phyloP scores from a whole-genome alignment of 1,140 invertebrate genomes.

The Whitmania pigra region DNA sequence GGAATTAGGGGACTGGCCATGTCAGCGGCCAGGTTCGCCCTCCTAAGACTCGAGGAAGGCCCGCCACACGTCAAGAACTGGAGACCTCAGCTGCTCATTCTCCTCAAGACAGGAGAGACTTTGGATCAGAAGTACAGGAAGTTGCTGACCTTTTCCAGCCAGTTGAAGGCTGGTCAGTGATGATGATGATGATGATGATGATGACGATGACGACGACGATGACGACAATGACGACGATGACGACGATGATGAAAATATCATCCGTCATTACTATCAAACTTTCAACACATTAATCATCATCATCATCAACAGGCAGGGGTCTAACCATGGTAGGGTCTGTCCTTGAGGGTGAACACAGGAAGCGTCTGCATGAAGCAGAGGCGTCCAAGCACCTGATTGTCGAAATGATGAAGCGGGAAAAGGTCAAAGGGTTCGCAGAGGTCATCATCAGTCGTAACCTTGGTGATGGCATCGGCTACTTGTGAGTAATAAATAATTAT shows the following conservation, averaged over 20 bases:
- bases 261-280: not conserved
- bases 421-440: conserved; percentile 92
- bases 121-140: conserved; percentile 51
- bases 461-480: conserved; percentile 64
- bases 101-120: conserved; percentile 46
- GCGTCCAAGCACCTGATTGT: conserved; percentile 54
- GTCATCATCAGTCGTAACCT: conserved; percentile 71
- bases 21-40: conserved; percentile 83
- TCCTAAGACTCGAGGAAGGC: conserved; percentile 83
- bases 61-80: conserved; percentile 98
- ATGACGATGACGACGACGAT: not conserved
- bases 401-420: conserved; percentile 18
- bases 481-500: conserved; percentile 28
- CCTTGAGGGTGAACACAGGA: conserved; percentile 55
- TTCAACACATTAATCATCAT: too few species aligned
- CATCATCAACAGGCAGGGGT: conserved; percentile 52
- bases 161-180: conserved; percentile 78
- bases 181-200: conserved; percentile 10
- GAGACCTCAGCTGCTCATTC: conserved; percentile 78
- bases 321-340: conserved; percentile 83
- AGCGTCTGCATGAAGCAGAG: conserved; percentile 57
- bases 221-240: not conserved
- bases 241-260: too few species aligned
- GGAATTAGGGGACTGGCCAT: conserved; percentile 89
- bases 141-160: conserved; percentile 82